Percentiles rank a stretch among this genome's conserved stretches.
Conservation (phyloP, 1,140 invertebrate genomes). For the Drosophila elegans region DNA sequence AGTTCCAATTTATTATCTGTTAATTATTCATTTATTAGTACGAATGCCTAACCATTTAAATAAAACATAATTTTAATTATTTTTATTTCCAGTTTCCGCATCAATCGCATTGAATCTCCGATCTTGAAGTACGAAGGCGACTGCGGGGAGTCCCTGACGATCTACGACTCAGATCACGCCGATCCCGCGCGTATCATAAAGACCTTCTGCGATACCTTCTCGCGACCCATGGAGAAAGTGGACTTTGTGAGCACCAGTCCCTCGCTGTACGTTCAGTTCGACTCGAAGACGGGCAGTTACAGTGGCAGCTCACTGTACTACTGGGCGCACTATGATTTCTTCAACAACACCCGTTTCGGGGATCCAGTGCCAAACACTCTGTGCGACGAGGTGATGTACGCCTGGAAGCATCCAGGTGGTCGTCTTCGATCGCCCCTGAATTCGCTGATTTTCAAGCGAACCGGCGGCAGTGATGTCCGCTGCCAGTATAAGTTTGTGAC, state of each 20-base stretch:
- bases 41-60: too few relatives aligned
- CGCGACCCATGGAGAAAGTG: constrained; percentile 95
- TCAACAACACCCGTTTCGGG: constrained; percentile 94
- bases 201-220: constrained; percentile 96
- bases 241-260: constrained; percentile 95
- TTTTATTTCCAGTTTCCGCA: constrained; percentile 89
- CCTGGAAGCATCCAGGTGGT: constrained; percentile 90
- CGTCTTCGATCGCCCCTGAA: constrained; percentile 92
- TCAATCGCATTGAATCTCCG: constrained; percentile 94
- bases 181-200: constrained; percentile 95
- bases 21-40: too few relatives aligned
- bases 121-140: constrained; percentile 94
- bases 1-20: too few relatives aligned
- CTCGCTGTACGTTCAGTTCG: constrained; percentile 93
- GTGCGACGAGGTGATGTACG: constrained; percentile 94
- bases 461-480: constrained; percentile 88
- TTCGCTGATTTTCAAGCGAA: constrained; percentile 93
- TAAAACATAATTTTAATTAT: neutral
- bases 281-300: constrained; percentile 96
- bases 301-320: constrained; percentile 94
- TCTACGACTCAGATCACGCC: constrained; percentile 93
- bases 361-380: constrained; percentile 91
- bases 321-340: constrained; percentile 97
- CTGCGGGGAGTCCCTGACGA: constrained; percentile 94
- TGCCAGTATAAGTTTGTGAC: constrained; percentile 94